Conservation (phyloP, 1,140 invertebrate genomes). For the Caenorhabditis remanei region DNA sequence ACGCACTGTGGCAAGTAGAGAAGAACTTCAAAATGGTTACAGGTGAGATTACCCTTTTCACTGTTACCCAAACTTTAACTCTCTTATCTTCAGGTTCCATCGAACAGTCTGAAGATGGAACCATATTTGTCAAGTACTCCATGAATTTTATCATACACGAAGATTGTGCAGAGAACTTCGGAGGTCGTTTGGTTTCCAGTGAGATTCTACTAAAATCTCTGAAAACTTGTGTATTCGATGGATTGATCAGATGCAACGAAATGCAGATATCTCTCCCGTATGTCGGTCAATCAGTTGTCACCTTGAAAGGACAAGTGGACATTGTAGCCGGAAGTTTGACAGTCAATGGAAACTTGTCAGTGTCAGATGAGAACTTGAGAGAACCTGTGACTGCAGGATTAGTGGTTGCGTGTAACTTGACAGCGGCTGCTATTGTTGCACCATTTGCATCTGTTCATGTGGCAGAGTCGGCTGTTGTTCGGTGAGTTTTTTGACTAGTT, state of each 20-base stretch:
- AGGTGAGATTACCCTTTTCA: neutral
- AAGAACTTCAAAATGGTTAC: constrained; percentile 48
- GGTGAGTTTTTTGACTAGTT: neutral
- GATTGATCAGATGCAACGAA: constrained; percentile 46
- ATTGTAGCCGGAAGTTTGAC: constrained; percentile 49
- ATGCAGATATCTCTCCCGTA: constrained; percentile 41
- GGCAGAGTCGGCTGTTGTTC: constrained; percentile 3
- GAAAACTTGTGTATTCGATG: constrained; percentile 29
- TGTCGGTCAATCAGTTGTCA: neutral
- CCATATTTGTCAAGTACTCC: constrained; percentile 55
- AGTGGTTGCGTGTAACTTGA: constrained; percentile 2
- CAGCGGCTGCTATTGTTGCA: constrained; percentile 48
- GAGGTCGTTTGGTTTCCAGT: constrained; percentile 32
- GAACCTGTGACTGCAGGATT: neutral
- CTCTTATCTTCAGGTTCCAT: constrained; percentile 4
- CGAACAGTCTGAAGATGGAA: constrained; percentile 57
- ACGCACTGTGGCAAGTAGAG: constrained; percentile 57
- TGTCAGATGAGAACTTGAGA: neutral
- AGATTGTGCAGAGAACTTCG: constrained; percentile 21
- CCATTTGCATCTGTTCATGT: constrained; percentile 50
- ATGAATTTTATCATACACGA: constrained; percentile 27
- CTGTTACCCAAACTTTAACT: neutral
- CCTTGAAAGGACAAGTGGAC: constrained; percentile 46
- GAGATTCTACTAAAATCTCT: constrained; percentile 6
- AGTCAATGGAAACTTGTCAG: constrained; percentile 30